phyloP scores from a whole-genome alignment of 2,113 vertebrate genomes.

The Bubo scandiacus region DNA sequence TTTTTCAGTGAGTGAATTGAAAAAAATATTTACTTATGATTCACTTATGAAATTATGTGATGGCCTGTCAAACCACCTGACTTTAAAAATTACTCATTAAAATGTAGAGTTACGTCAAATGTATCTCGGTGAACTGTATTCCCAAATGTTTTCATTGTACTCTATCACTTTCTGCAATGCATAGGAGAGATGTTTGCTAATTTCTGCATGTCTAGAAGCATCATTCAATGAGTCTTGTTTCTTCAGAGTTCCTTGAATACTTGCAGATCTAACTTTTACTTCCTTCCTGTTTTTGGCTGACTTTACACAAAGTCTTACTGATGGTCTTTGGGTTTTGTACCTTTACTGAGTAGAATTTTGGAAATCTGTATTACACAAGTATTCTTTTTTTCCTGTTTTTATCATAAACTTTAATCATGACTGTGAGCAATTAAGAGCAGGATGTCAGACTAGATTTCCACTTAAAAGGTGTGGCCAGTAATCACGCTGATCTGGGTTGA shows the following conservation, averaged over 20 bases:
- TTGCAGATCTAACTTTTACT: background rate
- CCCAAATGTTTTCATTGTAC: background rate
- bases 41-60: background rate
- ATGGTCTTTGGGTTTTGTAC: background rate
- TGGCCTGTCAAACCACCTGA: background rate
- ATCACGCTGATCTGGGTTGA: background rate
- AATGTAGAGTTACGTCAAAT: background rate
- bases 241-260: background rate
- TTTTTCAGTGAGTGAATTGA: background rate
- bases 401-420: background rate
- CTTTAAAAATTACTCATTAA: background rate
- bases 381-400: background rate
- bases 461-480: background rate
- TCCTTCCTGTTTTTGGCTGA: background rate
- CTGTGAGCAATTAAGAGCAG: background rate
- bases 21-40: background rate
- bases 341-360: background rate
- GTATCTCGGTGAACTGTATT: background rate
- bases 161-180: background rate
- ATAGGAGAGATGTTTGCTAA: background rate
- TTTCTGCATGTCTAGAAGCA: background rate
- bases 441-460: constrained; percentile 7
- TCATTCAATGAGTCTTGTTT: background rate
- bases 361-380: background rate
- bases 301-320: background rate